Evolutionary conservation across 2,797 vertebrate genomes (phyloP).

Genomic region (Coreius guichenoti): DNA sequence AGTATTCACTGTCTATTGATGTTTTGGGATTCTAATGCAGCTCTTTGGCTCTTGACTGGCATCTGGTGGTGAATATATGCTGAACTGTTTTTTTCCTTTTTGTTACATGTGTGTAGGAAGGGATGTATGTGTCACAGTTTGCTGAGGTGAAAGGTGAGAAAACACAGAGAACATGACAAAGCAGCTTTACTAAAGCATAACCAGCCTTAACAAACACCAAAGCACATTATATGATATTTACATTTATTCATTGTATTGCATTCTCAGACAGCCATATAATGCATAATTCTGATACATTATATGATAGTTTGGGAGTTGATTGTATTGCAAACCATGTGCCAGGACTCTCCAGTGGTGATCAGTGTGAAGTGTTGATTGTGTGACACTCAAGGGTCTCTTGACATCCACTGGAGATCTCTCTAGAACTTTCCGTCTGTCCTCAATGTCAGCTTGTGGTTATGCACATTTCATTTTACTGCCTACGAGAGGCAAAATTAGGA

Average conservation of each 20-base stretch:
- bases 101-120: constrained; percentile 16
- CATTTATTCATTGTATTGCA: not conserved
- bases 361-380: constrained; percentile 36
- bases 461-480: not conserved
- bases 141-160: constrained; percentile 11
- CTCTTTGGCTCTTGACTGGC: constrained; percentile 37
- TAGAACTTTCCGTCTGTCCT: constrained; percentile 63
- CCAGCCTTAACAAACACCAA: not conserved
- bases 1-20: not conserved
- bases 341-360: constrained; percentile 14
- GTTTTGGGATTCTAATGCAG: not conserved
- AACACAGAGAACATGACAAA: not conserved
- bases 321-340: constrained; percentile 11
- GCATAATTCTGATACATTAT: not conserved
- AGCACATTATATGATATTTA: not conserved
- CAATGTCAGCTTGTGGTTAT: not conserved
- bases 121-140: constrained; percentile 25
- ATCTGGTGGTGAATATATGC: constrained; percentile 40
- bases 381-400: constrained; percentile 49
- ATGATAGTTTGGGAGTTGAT: not conserved
- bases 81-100: not conserved
- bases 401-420: constrained; percentile 70
- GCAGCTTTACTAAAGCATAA: too few species aligned
- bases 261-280: not conserved
- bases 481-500: not conserved